These are phyloP conservation scores for Myxocyprinus asiaticus DNA, from an alignment of 2,113 vertebrate species.

Conservation along the genomic window DNA sequence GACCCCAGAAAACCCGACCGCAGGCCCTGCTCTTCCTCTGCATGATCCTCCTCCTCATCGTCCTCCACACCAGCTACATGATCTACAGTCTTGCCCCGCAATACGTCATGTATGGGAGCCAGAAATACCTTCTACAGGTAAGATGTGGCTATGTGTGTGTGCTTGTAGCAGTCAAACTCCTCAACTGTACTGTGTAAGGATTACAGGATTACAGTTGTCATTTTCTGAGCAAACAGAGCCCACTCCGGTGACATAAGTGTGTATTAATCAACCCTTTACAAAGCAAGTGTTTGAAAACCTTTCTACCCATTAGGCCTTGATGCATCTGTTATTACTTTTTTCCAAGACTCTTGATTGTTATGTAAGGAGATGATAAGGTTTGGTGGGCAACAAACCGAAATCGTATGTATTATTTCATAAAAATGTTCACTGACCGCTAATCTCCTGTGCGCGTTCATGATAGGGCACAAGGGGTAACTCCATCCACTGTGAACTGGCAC, in stretches of 20 bases:
- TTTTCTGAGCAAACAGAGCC: background rate
- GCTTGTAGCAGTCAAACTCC: constrained; percentile 6
- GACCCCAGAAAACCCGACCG: constrained; percentile 88
- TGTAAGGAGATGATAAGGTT: too few relatives aligned
- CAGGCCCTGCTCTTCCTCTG: constrained; percentile 97
- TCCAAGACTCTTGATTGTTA: background rate
- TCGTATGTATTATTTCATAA: too few relatives aligned
- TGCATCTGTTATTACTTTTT: background rate
- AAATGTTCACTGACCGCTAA: too few relatives aligned
- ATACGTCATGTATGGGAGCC: constrained; percentile 98
- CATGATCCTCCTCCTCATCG: constrained; percentile 96
- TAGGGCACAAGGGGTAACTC: too few relatives aligned
- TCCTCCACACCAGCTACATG: constrained; percentile 97
- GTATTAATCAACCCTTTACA: constrained; percentile 30
- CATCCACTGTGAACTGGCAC: too few relatives aligned
- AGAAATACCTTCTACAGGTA: constrained; percentile 91
- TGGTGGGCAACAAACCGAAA: too few relatives aligned
- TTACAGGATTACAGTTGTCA: constrained; percentile 32
- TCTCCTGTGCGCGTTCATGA: too few relatives aligned
- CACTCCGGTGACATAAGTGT: background rate
- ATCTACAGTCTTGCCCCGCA: constrained; percentile 98
- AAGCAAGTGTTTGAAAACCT: constrained; percentile 23
- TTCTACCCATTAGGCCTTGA: background rate
- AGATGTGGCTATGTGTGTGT: constrained; percentile 49
- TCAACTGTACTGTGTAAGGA: constrained; percentile 1